Percentiles rank a stretch among this genome's conserved stretches.
phyloP scores from a whole-genome alignment of 2,888 invertebrate genomes.

The Apamea sordens region DNA sequence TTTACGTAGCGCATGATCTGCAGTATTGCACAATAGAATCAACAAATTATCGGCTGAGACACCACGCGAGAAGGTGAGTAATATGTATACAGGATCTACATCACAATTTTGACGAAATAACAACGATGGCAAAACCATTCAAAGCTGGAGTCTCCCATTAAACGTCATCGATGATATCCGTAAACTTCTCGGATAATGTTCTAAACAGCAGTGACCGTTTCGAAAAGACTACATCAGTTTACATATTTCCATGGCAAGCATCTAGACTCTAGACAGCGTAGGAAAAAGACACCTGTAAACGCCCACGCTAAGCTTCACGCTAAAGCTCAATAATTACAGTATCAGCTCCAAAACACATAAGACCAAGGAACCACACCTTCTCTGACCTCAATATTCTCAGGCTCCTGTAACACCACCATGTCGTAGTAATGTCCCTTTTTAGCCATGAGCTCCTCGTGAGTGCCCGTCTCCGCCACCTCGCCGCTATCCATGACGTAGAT shows the following conservation, averaged over 20 bases:
- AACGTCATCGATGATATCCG: not conserved
- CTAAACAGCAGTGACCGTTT: not conserved
- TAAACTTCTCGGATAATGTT: not conserved
- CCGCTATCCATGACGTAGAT: conserved; percentile 90
- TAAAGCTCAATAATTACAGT: conserved; percentile 1
- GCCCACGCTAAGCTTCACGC: no score
- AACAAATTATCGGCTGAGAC: not conserved
- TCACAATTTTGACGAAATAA: not conserved
- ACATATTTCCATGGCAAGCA: not conserved
- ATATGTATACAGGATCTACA: not conserved
- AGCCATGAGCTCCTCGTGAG: conserved; percentile 91
- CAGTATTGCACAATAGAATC: conserved; percentile 11
- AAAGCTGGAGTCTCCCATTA: not conserved
- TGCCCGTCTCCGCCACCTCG: conserved; percentile 91
- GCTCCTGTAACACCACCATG: conserved; percentile 91
- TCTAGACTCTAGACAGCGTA: no score
- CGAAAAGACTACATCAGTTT: not conserved
- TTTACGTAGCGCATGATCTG: conserved; percentile 29
- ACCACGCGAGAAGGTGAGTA: not conserved
- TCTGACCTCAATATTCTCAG: conserved; percentile 47
- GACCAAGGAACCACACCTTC: conserved; percentile 59
- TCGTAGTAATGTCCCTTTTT: conserved; percentile 91
- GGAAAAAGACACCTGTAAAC: no score
- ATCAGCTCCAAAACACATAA: conserved; percentile 5
- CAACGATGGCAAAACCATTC: not conserved